These are phyloP conservation scores for Chymomyza caudatula DNA, from an alignment of 2,888 invertebrate genomes.

Conservation along the genomic window DNA sequence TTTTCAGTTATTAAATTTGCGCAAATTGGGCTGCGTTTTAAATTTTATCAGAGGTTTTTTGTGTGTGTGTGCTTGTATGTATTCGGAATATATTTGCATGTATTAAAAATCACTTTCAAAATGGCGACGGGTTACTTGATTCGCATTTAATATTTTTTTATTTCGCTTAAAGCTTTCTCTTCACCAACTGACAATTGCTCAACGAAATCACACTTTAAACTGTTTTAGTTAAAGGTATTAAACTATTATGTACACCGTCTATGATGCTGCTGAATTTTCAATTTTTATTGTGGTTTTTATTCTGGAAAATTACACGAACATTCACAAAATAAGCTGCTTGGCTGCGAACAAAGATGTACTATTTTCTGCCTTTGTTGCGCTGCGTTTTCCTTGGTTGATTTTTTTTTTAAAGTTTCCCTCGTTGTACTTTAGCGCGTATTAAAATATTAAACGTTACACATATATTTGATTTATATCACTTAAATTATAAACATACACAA, in stretches of 20 bases:
- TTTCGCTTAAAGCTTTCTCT: slow-evolving; percentile 70
- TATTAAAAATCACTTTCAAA: slow-evolving; percentile 68
- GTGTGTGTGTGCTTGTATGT: slow-evolving; percentile 33
- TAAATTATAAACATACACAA: slow-evolving; percentile 67
- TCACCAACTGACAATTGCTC: slow-evolving; percentile 68
- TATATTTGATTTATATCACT: slow-evolving; percentile 70
- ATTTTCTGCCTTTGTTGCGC: slow-evolving; percentile 33
- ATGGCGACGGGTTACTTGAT: slow-evolving; percentile 69
- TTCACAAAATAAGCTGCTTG: slow-evolving; percentile 20
- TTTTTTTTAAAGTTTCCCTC: slow-evolving; percentile 66
- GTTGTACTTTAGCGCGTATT: slow-evolving; percentile 70
- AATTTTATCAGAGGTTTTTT: slow-evolving; percentile 31
- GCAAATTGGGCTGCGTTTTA: slow-evolving; percentile 32
- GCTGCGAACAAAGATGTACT: slow-evolving; percentile 26
- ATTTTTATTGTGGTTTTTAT: slow-evolving; percentile 16
- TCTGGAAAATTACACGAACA: slow-evolving; percentile 54
- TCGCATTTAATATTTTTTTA: slow-evolving; percentile 47
- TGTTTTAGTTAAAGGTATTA: slow-evolving; percentile 51
- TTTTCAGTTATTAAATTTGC: slow-evolving; percentile 16
- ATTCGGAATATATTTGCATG: slow-evolving; percentile 37
- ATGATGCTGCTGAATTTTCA: slow-evolving; percentile 23
- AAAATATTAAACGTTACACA: slow-evolving; percentile 65
- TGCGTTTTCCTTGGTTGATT: slow-evolving; percentile 38
- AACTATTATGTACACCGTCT: slow-evolving; percentile 47
- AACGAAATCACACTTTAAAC: slow-evolving; percentile 69